Conservation (phyloP, 2,888 invertebrate genomes). For the Philaethria dido region DNA sequence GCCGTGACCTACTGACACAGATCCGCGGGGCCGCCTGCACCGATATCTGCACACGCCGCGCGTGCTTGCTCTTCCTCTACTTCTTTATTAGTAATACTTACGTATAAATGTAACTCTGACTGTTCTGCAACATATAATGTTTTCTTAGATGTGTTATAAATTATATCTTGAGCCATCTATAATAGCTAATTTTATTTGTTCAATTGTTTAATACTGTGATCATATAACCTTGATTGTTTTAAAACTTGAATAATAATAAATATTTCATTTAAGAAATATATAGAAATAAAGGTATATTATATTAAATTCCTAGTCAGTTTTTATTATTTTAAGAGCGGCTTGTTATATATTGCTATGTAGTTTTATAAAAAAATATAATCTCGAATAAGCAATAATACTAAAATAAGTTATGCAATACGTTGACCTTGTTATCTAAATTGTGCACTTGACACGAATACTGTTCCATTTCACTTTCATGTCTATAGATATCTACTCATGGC, state of each 20-base stretch:
- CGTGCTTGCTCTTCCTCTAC: slow-evolving; percentile 54
- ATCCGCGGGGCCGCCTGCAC: slow-evolving; percentile 85
- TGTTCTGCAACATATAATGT: neutral
- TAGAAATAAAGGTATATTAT: slow-evolving; percentile 1
- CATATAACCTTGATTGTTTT: slow-evolving; percentile 11
- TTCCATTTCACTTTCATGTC: slow-evolving; percentile 82
- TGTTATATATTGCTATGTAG: neutral
- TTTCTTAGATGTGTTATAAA: neutral
- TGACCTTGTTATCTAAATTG: slow-evolving; percentile 83
- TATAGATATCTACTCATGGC: slow-evolving; percentile 55
- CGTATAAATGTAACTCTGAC: neutral
- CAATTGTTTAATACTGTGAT: slow-evolving; percentile 16
- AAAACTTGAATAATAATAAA: slow-evolving; percentile 5
- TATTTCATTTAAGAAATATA: slow-evolving; percentile 3
- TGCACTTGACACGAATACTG: slow-evolving; percentile 83
- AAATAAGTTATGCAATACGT: slow-evolving; percentile 73
- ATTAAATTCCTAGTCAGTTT: slow-evolving; percentile 8
- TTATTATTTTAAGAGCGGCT: slow-evolving; percentile 2
- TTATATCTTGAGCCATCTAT: neutral
- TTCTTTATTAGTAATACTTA: slow-evolving; percentile 52
- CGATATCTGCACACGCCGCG: slow-evolving; percentile 60
- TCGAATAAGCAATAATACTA: slow-evolving; percentile 52
- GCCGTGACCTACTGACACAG: slow-evolving; percentile 88
- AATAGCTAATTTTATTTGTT: slow-evolving; percentile 13
- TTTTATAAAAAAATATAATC: slow-evolving; percentile 23